phyloP scores from a whole-genome alignment of 2,797 vertebrate species.

The Semotilus atromaculatus region DNA sequence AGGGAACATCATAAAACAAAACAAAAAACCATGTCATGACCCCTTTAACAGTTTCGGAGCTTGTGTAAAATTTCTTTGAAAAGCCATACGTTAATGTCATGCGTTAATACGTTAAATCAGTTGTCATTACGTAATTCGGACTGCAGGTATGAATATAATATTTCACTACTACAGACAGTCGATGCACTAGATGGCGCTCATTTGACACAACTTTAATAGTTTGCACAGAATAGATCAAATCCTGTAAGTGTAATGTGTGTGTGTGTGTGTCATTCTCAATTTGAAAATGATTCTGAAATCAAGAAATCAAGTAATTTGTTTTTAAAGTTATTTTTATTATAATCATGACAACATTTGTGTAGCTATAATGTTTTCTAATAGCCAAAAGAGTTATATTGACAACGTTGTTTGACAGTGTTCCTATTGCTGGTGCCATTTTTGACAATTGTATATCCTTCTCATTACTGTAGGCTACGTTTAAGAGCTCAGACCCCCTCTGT shows the following conservation, averaged over 20 bases:
- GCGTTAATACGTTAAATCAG: no score
- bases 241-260: neutral
- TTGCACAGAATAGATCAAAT: neutral
- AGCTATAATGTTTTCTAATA: neutral
- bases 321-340: neutral
- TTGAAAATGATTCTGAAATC: neutral
- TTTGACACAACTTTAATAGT: neutral
- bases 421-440: neutral
- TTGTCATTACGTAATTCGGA: neutral
- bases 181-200: conserved; percentile 19
- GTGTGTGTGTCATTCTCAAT: no score
- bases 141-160: neutral
- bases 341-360: neutral
- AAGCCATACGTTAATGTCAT: neutral
- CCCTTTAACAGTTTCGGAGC: neutral
- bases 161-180: neutral
- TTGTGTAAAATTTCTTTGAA: neutral
- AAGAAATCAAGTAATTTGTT: neutral
- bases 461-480: neutral
- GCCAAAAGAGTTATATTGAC: neutral
- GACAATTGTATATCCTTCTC: neutral
- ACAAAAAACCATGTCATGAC: no score
- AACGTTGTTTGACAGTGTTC: neutral
- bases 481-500: neutral
- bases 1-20: no score